These are phyloP conservation scores for Stramonita haemastoma DNA, from an alignment of 2,888 invertebrate genomes.

Conservation along the genomic window DNA sequence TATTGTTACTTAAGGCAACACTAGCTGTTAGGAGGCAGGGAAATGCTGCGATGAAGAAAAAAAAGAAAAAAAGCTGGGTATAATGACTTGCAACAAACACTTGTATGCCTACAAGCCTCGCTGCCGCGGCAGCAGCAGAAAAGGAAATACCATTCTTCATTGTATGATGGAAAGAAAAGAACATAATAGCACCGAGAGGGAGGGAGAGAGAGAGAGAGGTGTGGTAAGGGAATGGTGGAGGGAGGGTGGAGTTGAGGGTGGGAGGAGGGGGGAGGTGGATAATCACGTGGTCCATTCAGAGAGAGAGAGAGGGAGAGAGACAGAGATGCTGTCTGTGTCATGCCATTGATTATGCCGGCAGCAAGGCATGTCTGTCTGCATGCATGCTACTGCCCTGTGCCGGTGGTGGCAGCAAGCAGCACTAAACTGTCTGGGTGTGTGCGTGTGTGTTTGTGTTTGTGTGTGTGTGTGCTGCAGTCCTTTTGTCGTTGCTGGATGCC, in stretches of 20 bases:
- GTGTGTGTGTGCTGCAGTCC: no score
- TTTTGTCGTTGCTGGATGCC: no score
- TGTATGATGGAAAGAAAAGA: no score
- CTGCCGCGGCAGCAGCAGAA: neutral
- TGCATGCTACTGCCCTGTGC: no score
- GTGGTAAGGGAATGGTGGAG: neutral
- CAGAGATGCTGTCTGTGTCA: neutral
- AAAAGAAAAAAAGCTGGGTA: neutral
- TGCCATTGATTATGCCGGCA: neutral
- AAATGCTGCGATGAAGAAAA: neutral
- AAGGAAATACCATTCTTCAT: no score
- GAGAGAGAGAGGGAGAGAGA: neutral
- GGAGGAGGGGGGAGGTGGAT: neutral
- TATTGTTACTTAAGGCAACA: no score
- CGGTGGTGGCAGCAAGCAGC: no score
- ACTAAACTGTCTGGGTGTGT: no score
- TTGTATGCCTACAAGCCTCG: no score
- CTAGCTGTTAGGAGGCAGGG: neutral
- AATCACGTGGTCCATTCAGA: neutral
- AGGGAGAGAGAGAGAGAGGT: neutral
- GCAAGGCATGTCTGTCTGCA: neutral
- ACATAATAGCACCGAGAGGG: neutral
- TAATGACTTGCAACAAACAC: no score
- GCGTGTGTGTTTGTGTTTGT: no score
- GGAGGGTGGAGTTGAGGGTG: neutral